Evolutionary conservation across 2,888 invertebrate species (phyloP).

Genomic region (Halictus quadricinctus): DNA sequence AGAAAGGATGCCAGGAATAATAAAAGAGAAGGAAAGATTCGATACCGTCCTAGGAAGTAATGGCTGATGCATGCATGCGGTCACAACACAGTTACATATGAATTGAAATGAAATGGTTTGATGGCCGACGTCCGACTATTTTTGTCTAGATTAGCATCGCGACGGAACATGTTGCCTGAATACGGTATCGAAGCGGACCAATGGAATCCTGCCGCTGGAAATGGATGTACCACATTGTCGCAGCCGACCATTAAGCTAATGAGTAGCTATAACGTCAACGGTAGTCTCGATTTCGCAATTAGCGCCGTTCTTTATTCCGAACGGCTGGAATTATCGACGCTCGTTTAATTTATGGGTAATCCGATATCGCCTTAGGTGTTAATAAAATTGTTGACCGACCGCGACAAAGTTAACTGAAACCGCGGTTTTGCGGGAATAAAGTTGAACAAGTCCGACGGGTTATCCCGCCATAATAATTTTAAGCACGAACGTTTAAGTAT

Average conservation of each 20-base stretch:
- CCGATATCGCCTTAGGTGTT: background rate
- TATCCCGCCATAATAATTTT: conserved; percentile 19
- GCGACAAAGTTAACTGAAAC: background rate
- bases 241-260: conserved; percentile 66
- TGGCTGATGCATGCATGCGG: background rate
- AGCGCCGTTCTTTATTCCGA: conserved; percentile 12
- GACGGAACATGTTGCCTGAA: conserved; percentile 26
- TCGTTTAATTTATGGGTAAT: conserved; percentile 21
- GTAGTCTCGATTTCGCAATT: conserved; percentile 40
- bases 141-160: conserved; percentile 20
- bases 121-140: background rate
- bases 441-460: background rate
- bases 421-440: background rate
- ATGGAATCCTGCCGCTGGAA: conserved; percentile 39
- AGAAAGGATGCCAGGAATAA: background rate
- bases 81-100: background rate
- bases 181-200: background rate
- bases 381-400: background rate
- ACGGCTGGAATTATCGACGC: conserved; percentile 24
- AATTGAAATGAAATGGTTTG: background rate
- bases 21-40: background rate
- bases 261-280: conserved; percentile 47
- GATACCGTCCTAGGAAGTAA: background rate
- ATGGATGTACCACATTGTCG: conserved; percentile 59
- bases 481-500: background rate